Evolutionary conservation across 2,113 vertebrate species (phyloP).

Genomic region (Cranoglanis bouderius): DNA sequence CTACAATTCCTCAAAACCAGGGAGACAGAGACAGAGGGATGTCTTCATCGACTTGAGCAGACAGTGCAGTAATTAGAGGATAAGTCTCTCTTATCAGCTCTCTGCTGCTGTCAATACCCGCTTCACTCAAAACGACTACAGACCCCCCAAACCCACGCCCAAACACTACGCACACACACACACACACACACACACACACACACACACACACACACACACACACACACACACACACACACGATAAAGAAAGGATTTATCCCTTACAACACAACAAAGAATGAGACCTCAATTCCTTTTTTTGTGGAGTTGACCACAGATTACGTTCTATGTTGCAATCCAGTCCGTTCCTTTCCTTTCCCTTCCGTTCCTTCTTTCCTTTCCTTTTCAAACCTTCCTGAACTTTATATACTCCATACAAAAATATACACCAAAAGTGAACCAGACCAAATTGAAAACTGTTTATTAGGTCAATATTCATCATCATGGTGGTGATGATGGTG

Average conservation of each 20-base stretch:
- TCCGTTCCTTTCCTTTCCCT: background rate
- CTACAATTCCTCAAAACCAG: constrained; percentile 61
- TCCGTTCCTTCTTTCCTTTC: background rate
- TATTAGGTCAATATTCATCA: background rate
- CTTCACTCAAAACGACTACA: constrained; percentile 45
- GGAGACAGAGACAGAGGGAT: constrained; percentile 57
- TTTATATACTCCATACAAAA: too few relatives aligned
- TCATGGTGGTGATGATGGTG: background rate
- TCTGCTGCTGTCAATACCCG: constrained; percentile 53
- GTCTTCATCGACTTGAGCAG: constrained; percentile 66
- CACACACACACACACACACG: constrained; percentile 5
- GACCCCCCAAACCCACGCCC: background rate
- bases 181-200: constrained; percentile 23
- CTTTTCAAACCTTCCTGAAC: background rate
- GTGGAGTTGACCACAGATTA: background rate
- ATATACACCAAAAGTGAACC: too few relatives aligned
- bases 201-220: constrained; percentile 29
- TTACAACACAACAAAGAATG: background rate
- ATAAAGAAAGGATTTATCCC: background rate
- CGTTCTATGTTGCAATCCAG: background rate
- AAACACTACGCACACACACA: constrained; percentile 12
- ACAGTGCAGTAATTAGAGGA: constrained; percentile 65
- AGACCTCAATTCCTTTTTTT: background rate
- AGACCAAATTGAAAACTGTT: background rate
- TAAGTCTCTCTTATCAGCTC: constrained; percentile 60